These are phyloP conservation scores for Colius striatus DNA, from an alignment of 2,113 vertebrate genomes.

Conservation along the genomic window DNA sequence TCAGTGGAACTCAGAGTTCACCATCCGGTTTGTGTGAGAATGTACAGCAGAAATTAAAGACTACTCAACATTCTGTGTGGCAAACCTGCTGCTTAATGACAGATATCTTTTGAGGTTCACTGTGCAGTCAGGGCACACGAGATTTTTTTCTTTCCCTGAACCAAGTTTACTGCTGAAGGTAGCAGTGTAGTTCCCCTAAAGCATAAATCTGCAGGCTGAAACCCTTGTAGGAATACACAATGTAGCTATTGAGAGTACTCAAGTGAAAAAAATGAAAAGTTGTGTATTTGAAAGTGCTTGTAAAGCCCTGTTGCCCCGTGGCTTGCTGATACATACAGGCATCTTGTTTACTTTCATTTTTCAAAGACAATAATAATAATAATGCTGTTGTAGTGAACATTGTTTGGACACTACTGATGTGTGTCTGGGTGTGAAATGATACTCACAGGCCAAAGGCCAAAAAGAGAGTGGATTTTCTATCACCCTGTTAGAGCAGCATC, in stretches of 20 bases:
- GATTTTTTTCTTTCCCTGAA: background rate
- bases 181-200: background rate
- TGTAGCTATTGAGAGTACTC: background rate
- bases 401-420: background rate
- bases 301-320: background rate
- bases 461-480: background rate
- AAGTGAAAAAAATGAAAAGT: slow-evolving; percentile 20
- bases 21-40: background rate
- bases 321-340: background rate
- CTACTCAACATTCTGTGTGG: slow-evolving; percentile 27
- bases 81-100: background rate
- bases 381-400: background rate
- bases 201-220: slow-evolving; percentile 43
- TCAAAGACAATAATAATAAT: background rate
- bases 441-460: background rate
- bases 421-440: background rate
- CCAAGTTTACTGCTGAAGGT: slow-evolving; percentile 2
- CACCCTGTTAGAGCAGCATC: background rate
- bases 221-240: background rate
- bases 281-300: background rate
- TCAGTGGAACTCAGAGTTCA: background rate
- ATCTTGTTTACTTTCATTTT: background rate
- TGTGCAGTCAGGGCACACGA: background rate
- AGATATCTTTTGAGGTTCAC: background rate
- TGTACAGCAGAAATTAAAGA: slow-evolving; percentile 18